phyloP scores from a whole-genome alignment of 2,797 vertebrate species.

The Cacajao melanocephalus region DNA sequence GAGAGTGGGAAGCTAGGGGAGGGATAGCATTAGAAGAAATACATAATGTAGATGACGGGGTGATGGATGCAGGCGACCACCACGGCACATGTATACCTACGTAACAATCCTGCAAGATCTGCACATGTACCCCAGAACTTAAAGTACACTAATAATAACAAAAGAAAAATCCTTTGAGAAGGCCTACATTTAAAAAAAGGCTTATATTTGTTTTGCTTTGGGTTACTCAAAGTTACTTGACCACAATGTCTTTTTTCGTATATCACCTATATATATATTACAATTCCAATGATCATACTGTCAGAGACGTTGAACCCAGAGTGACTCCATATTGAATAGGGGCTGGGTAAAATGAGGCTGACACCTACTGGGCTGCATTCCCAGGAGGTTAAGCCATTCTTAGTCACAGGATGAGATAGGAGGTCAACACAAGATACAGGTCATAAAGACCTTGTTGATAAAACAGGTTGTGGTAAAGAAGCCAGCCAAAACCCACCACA shows the following conservation, averaged over 20 bases:
- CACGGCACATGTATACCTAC: too few relatives aligned
- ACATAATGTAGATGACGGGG: too few relatives aligned
- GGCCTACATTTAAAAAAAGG: background rate
- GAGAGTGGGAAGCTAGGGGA: too few relatives aligned
- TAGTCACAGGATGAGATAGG: background rate
- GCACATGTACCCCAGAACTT: too few relatives aligned
- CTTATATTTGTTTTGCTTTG: background rate
- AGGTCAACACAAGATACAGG: too few relatives aligned
- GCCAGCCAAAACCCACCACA: too few relatives aligned
- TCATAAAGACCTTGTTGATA: too few relatives aligned
- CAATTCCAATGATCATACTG: background rate
- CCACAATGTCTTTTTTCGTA: background rate
- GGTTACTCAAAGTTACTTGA: slow-evolving; percentile 1
- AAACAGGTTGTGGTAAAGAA: too few relatives aligned
- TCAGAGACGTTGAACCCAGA: background rate
- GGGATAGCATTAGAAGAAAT: too few relatives aligned
- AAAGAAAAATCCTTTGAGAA: background rate
- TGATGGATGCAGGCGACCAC: too few relatives aligned
- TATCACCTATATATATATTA: background rate
- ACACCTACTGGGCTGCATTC: background rate
- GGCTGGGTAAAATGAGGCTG: background rate
- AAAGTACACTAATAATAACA: too few relatives aligned
- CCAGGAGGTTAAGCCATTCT: background rate
- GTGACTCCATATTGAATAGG: background rate
- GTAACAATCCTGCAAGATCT: too few relatives aligned